These are phyloP conservation scores for Chouioia cunea DNA, from an alignment of 2,888 invertebrate species.

Conservation along the genomic window DNA sequence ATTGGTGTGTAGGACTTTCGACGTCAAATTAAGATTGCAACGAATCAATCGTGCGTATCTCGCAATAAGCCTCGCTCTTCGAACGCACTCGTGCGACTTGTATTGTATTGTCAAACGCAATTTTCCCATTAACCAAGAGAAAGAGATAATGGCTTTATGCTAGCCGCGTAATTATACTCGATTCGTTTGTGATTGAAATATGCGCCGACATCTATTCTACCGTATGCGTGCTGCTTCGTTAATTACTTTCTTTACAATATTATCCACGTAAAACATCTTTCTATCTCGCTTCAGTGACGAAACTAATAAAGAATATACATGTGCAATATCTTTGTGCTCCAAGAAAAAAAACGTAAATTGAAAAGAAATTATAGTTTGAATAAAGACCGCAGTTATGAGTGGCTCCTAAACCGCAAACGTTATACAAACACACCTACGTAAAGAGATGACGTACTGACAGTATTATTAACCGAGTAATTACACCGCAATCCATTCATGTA, in stretches of 20 bases:
- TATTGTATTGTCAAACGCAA: too few species aligned
- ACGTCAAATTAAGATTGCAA: slow-evolving; percentile 45
- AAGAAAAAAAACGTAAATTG: too few species aligned
- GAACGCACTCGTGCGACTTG: too few species aligned
- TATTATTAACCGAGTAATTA: slow-evolving; percentile 33
- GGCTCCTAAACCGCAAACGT: not conserved
- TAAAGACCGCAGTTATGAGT: slow-evolving; percentile 10
- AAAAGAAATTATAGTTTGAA: slow-evolving; percentile 2
- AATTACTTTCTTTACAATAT: too few species aligned
- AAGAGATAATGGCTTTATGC: slow-evolving; percentile 3
- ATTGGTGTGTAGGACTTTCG: slow-evolving; percentile 5
- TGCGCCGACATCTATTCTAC: too few species aligned
- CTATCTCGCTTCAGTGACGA: too few species aligned
- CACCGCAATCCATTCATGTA: slow-evolving; percentile 23
- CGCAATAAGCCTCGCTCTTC: not conserved
- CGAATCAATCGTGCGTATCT: slow-evolving; percentile 42
- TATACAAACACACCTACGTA: not conserved
- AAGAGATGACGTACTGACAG: slow-evolving; percentile 25
- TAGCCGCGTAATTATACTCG: too few species aligned
- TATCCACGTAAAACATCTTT: too few species aligned
- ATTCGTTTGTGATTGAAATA: too few species aligned
- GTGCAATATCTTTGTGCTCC: too few species aligned
- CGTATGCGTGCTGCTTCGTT: too few species aligned
- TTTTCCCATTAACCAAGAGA: not conserved
- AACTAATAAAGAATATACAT: too few species aligned